Conservation (phyloP, 2,888 invertebrate species). For the Pantelozetes paolii region DNA sequence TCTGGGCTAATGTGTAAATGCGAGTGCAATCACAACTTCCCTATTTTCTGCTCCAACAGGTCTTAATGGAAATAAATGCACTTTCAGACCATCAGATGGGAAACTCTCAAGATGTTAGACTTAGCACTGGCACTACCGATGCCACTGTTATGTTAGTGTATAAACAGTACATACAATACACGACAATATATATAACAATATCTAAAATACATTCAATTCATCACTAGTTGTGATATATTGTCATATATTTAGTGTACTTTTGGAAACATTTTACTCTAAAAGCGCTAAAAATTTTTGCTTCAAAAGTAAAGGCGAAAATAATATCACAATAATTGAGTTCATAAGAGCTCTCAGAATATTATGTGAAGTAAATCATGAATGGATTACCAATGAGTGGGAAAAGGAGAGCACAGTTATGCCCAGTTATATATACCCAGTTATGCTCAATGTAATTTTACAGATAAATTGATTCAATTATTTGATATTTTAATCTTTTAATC, state of each 20-base stretch:
- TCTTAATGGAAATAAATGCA: constrained; percentile 35
- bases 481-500: constrained; percentile 30
- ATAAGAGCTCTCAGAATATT: constrained; percentile 5
- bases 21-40: constrained; percentile 40
- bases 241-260: constrained; percentile 2
- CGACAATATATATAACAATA: neutral
- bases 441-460: constrained; percentile 28
- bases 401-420: neutral
- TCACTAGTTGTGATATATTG: too few species aligned
- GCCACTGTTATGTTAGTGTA: constrained; percentile 24
- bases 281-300: neutral
- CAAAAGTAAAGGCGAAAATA: neutral
- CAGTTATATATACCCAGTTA: too few species aligned
- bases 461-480: constrained; percentile 31
- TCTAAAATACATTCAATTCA: constrained; percentile 27
- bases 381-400: neutral
- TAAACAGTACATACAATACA: constrained; percentile 4
- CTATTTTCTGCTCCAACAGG: constrained; percentile 38
- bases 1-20: constrained; percentile 32
- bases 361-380: constrained; percentile 23
- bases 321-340: neutral
- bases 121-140: constrained; percentile 1
- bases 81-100: constrained; percentile 34
- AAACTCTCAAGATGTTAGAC: constrained; percentile 35
- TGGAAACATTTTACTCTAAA: constrained; percentile 1